Base-by-base conservation (phyloP, 2,888 invertebrate species). In the Smittia sp. region DNA sequence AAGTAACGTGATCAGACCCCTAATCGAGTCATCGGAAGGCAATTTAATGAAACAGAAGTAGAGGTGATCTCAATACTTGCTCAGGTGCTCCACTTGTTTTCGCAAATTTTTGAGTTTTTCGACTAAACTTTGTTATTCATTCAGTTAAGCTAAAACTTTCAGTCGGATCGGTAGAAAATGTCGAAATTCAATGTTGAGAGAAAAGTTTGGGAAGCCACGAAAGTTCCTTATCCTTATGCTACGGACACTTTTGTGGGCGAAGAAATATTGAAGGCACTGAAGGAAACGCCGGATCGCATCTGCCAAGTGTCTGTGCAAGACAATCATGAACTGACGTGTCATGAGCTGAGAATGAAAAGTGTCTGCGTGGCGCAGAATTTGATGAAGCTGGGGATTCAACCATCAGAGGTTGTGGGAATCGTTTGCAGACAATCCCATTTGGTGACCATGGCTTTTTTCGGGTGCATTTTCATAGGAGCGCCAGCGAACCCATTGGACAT, bases 261-360 rank as follows among this genome's bases (percentile, higher is more conserved):
- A 72, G 38, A 58, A 13, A 6, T 72, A 6, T 20, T 72, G 1
- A n/a, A 22, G 38, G 58, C 58, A 13, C 24, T 72, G 1, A 32
- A 62, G 18, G 58, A 58, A 24, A 72, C 72, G 1, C 72, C 72
- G 11, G 39, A 62, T 4, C 32, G 72, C 38, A 15, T 54, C 18
- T 41, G 41, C 15, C 69, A 75, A 73, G 74, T 75, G 11, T 66
- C 41, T 67, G 74, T 73, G 18, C 63, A 74, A 15, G 62, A 32
- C 15, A 46, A 46, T 2, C 27, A 15, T 11, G 32, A 32, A 9
- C 32, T 32, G 32, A 6, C 32, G 9, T 32, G 32, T 32, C 4
- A 32, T 9, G 32, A 32, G 9, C 32, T 32, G 32, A 32, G 32
- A 32, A 32, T 32, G 4, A 32, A 32, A 32, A 32, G 32, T 32